Base-by-base conservation (phyloP, 1,140 invertebrate genomes). In the Heliconius nattereri region DNA sequence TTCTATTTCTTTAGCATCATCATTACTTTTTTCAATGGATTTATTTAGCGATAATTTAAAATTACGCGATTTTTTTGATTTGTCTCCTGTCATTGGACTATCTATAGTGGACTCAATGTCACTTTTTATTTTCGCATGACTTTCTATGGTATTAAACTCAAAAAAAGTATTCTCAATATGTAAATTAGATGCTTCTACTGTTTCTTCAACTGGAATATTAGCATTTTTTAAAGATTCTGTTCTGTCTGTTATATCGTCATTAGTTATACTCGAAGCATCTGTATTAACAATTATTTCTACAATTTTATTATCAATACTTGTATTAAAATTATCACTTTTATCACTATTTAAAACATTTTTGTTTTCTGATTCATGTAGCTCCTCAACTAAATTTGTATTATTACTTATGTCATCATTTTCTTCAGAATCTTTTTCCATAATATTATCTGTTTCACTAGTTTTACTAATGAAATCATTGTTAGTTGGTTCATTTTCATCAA, bases 31-130 rank as follows among this genome's bases (percentile, higher is more conserved):
- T 45, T 79, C 54, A 52, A 40, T 37, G 20, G 57, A 71, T 52
- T 70, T 75, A 54, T 75, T 79, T 54, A 75, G 45, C 13, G 78
- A 75, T 40, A 79, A 54, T 20, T 79, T 79, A 52, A 71, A 40
- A 60, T 75, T 78, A 66, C 60, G 60, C 13, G 26, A 66, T n/a
- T 66, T 66, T 66, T 66, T 66, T 26, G 26, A 8, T 29, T 26
- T 13, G 6, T 16, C 13, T 16, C 1, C 11, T 66, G 23, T 66
- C 60, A 66, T 3, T 26, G 23, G 23, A 29, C 11, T 66, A 11
- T 66, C 13, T 66, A 29, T 7, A 23, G 26, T 13, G 52, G 16
- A 37, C n/a, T 26, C 23, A 52, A 75, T 23, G 35, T 52, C 11
- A 75, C 13, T 49, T 75, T 77, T 57, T 6, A 74, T 40, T 66